A percentile compares a stretch with the other conserved stretches of the same genome.
Conservation (phyloP, 2,797 vertebrate genomes). For the Anomalospiza imberbis region DNA sequence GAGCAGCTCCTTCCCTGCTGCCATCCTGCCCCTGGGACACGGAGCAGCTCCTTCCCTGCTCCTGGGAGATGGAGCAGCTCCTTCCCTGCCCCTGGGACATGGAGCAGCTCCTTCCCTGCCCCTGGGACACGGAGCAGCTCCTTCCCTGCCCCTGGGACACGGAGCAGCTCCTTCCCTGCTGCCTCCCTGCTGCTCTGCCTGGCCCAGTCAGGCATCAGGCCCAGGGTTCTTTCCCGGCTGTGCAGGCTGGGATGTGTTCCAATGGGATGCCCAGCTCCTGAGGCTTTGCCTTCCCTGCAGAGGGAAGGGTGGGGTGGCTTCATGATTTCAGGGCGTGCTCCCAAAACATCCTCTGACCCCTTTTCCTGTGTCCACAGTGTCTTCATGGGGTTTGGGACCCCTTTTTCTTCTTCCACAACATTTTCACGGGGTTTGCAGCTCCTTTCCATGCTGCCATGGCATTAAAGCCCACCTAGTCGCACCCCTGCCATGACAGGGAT, state of each 20-base stretch:
- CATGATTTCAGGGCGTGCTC: neutral
- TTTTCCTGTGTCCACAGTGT: neutral
- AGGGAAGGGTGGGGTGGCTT: neutral
- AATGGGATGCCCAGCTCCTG: accelerated
- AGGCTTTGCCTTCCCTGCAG: neutral
- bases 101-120: neutral
- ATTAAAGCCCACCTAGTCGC: neutral
- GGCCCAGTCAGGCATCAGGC: accelerated
- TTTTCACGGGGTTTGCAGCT: neutral
- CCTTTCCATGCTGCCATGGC: neutral
- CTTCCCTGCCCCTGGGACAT: neutral
- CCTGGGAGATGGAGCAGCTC: neutral
- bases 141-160: neutral
- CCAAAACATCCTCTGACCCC: neutral
- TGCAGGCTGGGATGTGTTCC: neutral
- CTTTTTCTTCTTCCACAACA: neutral
- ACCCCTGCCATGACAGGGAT: neutral
- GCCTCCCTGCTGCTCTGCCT: neutral
- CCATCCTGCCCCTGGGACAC: accelerated
- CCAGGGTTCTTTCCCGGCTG: neutral
- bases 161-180: neutral
- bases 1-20: neutral
- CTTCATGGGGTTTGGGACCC: neutral
- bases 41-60: neutral
- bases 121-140: neutral